Evolutionary conservation across 2,113 vertebrate species (phyloP).

Genomic region (Xiphorhynchus elegans): DNA sequence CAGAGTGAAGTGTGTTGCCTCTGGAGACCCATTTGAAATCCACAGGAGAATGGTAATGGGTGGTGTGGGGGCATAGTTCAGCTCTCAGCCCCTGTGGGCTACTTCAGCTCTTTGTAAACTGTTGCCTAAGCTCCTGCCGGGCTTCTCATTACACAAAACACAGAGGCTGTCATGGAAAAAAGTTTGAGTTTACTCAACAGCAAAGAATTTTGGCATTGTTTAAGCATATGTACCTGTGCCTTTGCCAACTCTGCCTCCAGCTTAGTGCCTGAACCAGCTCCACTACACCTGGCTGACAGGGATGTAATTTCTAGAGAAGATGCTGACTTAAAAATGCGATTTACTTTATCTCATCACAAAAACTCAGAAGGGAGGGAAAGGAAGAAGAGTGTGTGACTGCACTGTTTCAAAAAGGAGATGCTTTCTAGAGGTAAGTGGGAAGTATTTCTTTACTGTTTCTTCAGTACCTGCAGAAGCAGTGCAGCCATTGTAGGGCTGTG

Average conservation of each 20-base stretch:
- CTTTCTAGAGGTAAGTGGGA: neutral
- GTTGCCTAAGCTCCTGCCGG: neutral
- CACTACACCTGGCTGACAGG: neutral
- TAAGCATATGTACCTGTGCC: neutral
- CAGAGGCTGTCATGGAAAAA: neutral
- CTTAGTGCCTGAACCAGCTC: neutral
- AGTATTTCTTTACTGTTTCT: neutral
- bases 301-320: neutral
- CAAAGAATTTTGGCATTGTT: neutral
- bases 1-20: neutral
- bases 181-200: neutral
- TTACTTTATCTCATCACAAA: neutral
- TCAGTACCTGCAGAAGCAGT: neutral
- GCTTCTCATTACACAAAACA: neutral
- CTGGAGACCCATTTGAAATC: neutral
- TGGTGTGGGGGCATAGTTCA: neutral
- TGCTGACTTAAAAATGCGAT: neutral
- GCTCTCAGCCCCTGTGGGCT: neutral
- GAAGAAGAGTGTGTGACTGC: neutral
- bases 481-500: neutral
- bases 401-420: neutral
- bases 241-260: neutral
- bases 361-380: neutral
- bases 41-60: accelerated
- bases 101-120: accelerated